A percentile compares a stretch with the other conserved stretches of the same genome.
phyloP scores from a whole-genome alignment of 2,797 vertebrate species.

The Takifugu ocellatus region DNA sequence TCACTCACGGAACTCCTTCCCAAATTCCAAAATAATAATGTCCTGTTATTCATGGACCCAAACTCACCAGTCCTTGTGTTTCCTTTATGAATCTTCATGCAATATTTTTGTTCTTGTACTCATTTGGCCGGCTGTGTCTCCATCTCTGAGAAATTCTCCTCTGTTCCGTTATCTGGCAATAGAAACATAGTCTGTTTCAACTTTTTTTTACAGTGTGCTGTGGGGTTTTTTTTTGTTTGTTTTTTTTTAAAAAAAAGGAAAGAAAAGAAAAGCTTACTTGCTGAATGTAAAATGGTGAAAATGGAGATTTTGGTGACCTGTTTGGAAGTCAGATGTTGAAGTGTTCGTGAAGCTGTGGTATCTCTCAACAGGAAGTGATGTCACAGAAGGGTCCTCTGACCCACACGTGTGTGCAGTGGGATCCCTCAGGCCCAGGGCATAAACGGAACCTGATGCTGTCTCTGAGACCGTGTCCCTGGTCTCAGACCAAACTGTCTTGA shows the following conservation, averaged over 20 bases:
- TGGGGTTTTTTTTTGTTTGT: not conserved
- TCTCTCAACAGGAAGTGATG: constrained; percentile 16
- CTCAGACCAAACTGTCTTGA: not conserved
- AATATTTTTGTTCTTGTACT: constrained; percentile 85
- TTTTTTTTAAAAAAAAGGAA: not conserved
- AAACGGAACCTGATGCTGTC: too few species aligned
- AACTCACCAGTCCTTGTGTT: constrained; percentile 93
- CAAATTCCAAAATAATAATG: too few species aligned
- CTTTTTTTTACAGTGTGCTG: too few species aligned
- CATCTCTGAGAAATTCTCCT: constrained; percentile 10
- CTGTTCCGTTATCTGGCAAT: too few species aligned
- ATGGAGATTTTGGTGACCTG: constrained; percentile 15
- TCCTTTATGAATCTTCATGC: constrained; percentile 87
- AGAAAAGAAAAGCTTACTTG: not conserved
- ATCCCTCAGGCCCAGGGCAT: not conserved
- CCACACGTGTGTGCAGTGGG: not conserved
- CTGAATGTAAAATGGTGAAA: not conserved
- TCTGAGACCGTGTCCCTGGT: not conserved
- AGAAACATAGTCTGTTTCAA: too few species aligned
- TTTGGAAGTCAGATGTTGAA: not conserved
- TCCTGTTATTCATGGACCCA: constrained; percentile 84
- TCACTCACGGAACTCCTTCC: too few species aligned
- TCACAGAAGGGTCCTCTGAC: not conserved
- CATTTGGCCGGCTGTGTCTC: constrained; percentile 8
- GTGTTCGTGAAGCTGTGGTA: not conserved